Evolutionary conservation across 2,113 vertebrate species (phyloP), one percentile per base, ranked within the genome.

Genomic region (Irena cyanogastra): DNA sequence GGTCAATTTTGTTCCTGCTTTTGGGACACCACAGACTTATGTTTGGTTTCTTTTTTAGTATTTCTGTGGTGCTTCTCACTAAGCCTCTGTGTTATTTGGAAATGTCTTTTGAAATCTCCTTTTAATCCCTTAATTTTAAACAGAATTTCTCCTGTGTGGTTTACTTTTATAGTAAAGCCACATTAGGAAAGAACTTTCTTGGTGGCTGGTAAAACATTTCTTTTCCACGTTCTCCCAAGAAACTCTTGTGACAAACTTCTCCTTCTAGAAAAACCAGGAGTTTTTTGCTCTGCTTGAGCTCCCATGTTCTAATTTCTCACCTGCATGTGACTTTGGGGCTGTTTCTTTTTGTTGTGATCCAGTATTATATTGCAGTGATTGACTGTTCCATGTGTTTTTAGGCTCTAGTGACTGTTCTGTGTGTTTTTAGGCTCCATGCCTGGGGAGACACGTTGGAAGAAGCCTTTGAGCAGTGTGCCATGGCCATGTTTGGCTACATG

Each of bases 401-500:
- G 99, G 97, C 12, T 10, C 30, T 59, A 78, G 16, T 65, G 9
- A 49, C 28, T 35, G 35, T 33, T 31, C 68, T 21, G 0, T 91
- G 21, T 92, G 31, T 91, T 54, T 97, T 37, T 93, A 99, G 99
- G 97, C 97, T 99, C 24, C 99, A 99, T 31, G 99, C 99, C 5
- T 99, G 99, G 99, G 99, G 99, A 19, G 96, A 98, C 13, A 98
- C 98, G 3, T 61, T 99, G 97, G 99, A 99, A 77, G 99, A 99
- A 95, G 99, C 99, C 0, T 99, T 99, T 94, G 99, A 99, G 86
- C 99, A 99, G 84, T 99, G 98, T 56, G 99, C 97, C 23, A 99
- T 99, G 99, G 99, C 98, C 71, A 99, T 99, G 99, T 99, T 99
- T 87, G 99, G 99, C 53, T 99, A 99, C 97, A 99, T 99, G 99